phyloP scores from a whole-genome alignment of 2,888 invertebrate genomes.

The Schizotus pectinicornis region DNA sequence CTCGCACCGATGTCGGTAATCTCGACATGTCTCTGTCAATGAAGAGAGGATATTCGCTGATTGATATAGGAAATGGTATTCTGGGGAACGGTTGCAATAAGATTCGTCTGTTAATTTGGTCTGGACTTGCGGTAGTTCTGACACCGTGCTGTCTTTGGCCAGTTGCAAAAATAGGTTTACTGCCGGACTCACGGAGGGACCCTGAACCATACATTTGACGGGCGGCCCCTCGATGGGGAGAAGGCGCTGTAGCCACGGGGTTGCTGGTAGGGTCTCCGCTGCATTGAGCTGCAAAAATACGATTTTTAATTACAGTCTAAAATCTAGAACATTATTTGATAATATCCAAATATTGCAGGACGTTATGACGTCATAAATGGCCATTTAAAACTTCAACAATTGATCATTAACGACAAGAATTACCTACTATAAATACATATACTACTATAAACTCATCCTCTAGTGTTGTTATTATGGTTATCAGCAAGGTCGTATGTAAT shows the following conservation, averaged over 20 bases:
- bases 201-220: constrained; percentile 66
- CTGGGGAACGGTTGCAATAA: constrained; percentile 32
- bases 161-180: constrained; percentile 55
- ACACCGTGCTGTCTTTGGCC: constrained; percentile 55
- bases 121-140: constrained; percentile 49
- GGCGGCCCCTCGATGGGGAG: constrained; percentile 59
- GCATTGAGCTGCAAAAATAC: constrained; percentile 14
- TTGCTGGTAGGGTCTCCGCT: constrained; percentile 35
- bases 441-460: too few species aligned
- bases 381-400: too few species aligned
- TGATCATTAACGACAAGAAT: too few species aligned
- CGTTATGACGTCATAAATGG: too few species aligned
- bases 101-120: constrained; percentile 22
- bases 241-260: constrained; percentile 57
- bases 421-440: too few species aligned
- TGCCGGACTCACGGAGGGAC: constrained; percentile 60
- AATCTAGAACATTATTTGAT: too few species aligned
- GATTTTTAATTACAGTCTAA: background rate
- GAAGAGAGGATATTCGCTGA: constrained; percentile 38
- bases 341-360: too few species aligned
- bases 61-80: constrained; percentile 38
- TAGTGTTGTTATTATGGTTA: too few species aligned
- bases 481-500: too few species aligned
- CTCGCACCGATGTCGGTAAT: background rate
- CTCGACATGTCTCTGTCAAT: constrained; percentile 24